Conservation (phyloP, 2,113 vertebrate species). For the Ageneiosus marmoratus region DNA sequence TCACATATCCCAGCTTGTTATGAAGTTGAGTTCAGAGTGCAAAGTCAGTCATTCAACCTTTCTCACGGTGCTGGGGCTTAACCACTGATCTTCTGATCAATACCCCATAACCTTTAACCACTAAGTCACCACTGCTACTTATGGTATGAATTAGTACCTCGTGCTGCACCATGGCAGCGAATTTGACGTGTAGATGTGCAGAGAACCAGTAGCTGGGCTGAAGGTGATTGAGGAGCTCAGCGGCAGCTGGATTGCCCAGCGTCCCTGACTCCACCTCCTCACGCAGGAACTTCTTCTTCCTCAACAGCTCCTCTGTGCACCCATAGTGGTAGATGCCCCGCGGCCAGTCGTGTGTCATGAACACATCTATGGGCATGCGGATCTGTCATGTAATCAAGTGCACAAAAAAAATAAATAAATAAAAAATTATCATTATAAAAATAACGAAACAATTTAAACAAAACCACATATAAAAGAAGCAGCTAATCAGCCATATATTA, state of each 20-base stretch:
- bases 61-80: no score
- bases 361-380: slow-evolving; percentile 87
- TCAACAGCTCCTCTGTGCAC: slow-evolving; percentile 83
- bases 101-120: background rate
- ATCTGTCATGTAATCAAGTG: slow-evolving; percentile 68
- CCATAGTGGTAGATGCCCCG: slow-evolving; percentile 92
- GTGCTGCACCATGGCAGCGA: slow-evolving; percentile 92
- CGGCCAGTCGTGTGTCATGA: slow-evolving; percentile 97
- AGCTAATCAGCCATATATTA: no score
- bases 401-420: accelerated
- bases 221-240: slow-evolving; percentile 87
- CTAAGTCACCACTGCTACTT: background rate
- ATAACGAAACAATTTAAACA: background rate
- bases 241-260: slow-evolving; percentile 88
- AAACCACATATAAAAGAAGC: no score
- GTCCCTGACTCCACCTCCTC: slow-evolving; percentile 92
- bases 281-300: slow-evolving; percentile 89
- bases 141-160: slow-evolving; percentile 67
- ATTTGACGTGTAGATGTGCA: slow-evolving; percentile 95
- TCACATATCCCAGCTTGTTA: background rate
- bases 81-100: no score
- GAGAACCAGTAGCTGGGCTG: slow-evolving; percentile 96
- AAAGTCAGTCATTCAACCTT: background rate
- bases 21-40: background rate
- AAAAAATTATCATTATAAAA: no score